A percentile compares a stretch with the other conserved stretches of the same genome.
These are phyloP conservation scores for Girardinichthys multiradiatus DNA, from an alignment of 2,113 vertebrate species.

Conservation along the genomic window DNA sequence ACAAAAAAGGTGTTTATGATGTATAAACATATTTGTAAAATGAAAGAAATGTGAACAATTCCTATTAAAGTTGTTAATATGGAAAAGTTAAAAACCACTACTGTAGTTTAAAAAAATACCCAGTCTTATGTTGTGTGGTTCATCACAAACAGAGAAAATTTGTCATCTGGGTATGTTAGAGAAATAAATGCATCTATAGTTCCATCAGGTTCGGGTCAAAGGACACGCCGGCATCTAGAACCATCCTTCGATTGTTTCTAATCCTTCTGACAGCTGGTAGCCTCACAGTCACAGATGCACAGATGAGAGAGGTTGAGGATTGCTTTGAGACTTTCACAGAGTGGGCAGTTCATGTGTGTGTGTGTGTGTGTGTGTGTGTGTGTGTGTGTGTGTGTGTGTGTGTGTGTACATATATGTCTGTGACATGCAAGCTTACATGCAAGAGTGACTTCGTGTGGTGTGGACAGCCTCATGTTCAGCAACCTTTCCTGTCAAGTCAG, in stretches of 20 bases:
- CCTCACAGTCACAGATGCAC: constrained; percentile 66
- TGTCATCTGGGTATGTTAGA: neutral
- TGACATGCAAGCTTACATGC: constrained; percentile 49
- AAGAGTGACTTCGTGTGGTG: constrained; percentile 21
- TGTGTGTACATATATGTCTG: constrained; percentile 40
- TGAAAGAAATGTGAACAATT: constrained; percentile 1
- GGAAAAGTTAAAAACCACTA: constrained; percentile 6
- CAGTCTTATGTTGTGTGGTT: constrained; percentile 9
- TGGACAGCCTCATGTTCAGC: constrained; percentile 31
- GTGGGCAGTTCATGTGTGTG: neutral
- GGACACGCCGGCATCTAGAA: constrained; percentile 38
- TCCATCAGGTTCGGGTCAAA: constrained; percentile 50
- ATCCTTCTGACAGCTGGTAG: constrained; percentile 68
- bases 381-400: constrained; percentile 27
- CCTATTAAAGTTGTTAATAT: constrained; percentile 9
- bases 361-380: no score
- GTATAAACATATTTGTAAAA: neutral
- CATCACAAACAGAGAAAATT: neutral
- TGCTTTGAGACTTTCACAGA: constrained; percentile 16
- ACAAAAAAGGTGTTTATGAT: neutral
- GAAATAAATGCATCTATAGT: constrained; percentile 19
- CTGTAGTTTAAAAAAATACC: neutral
- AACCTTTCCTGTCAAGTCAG: constrained; percentile 64
- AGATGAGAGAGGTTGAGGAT: constrained; percentile 47
- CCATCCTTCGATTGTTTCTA: constrained; percentile 55